Conservation (phyloP, 1,140 invertebrate genomes). For the Calosoma granatense region DNA sequence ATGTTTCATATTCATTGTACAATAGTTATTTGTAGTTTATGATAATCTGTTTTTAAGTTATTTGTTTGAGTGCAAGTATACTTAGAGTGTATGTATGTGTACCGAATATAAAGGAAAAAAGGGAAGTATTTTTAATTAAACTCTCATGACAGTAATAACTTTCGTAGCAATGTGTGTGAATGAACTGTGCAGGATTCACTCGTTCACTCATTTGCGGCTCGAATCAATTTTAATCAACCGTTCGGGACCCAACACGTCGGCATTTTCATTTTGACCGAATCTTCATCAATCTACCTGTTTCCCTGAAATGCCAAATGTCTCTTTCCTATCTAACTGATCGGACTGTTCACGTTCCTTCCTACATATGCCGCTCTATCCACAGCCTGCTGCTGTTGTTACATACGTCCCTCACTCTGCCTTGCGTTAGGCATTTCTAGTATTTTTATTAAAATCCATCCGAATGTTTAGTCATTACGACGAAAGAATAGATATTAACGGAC, state of each 20-base stretch:
- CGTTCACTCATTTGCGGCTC: background rate
- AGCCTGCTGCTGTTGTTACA: background rate
- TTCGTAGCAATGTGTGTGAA: too few relatives aligned
- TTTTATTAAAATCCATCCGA: background rate
- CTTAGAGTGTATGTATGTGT: too few relatives aligned
- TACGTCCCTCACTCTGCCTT: background rate
- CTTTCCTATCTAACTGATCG: background rate
- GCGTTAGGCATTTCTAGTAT: background rate
- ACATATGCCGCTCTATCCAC: background rate
- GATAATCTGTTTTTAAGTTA: too few relatives aligned
- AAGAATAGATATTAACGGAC: too few relatives aligned
- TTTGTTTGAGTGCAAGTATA: too few relatives aligned
- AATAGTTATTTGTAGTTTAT: too few relatives aligned
- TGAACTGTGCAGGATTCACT: background rate
- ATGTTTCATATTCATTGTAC: too few relatives aligned
- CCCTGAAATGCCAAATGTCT: background rate
- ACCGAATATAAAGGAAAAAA: background rate
- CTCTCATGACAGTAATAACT: background rate
- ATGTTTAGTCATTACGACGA: background rate
- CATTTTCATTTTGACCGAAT: background rate
- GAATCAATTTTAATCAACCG: constrained; percentile 1
- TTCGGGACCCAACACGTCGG: background rate
- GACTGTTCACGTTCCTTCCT: background rate
- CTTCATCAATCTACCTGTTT: background rate
- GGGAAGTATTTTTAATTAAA: background rate